phyloP scores from a whole-genome alignment of 2,113 vertebrate genomes.

The Naja naja region DNA sequence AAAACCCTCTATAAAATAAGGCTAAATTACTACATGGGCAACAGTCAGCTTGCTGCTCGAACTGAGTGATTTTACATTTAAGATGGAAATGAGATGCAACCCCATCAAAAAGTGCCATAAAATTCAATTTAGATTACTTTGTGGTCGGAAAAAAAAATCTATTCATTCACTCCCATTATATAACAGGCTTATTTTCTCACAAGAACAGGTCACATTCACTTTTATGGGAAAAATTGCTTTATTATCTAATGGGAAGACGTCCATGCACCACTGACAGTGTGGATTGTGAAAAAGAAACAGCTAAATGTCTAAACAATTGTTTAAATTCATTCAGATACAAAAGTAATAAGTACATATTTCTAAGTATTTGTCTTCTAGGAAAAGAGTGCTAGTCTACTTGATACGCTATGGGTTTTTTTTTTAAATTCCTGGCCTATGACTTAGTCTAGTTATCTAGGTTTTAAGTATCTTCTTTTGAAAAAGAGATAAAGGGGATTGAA shows the following conservation, averaged over 20 bases:
- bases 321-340: not conserved
- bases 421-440: not conserved
- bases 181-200: not conserved
- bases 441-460: not conserved
- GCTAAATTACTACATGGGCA: conserved; percentile 14
- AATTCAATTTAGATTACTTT: not conserved
- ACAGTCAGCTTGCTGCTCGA: not conserved
- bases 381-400: not conserved
- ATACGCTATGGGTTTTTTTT: not conserved
- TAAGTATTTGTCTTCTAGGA: not conserved
- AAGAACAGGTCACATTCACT: not conserved
- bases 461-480: not conserved
- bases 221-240: not conserved
- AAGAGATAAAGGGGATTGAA: not conserved
- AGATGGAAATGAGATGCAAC: not conserved
- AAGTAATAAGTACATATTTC: not conserved
- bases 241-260: not conserved
- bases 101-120: not conserved
- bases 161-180: not conserved
- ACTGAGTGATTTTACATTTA: not conserved
- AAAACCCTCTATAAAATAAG: conserved; percentile 20
- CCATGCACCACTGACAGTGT: too few relatives aligned
- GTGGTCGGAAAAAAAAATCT: not conserved
- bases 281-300: not conserved
- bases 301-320: not conserved